A percentile compares a stretch with the other conserved stretches of the same genome.
Conservation (phyloP, 2,113 vertebrate species). For the Tragelaphus strepsiceros region DNA sequence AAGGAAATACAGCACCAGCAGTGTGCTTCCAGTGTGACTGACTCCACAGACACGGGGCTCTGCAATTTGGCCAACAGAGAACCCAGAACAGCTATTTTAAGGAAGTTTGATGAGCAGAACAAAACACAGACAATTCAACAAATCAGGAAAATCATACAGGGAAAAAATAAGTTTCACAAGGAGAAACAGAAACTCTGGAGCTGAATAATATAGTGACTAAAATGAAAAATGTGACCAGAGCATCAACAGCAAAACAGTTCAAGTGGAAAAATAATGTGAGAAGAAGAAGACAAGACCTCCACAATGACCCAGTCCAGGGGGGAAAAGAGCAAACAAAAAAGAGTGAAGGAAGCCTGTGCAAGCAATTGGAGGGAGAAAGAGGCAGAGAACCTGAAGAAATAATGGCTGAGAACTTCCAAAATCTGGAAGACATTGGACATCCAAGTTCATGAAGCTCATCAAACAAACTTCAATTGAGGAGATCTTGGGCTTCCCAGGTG, state of each 20-base stretch:
- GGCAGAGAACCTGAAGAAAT: not conserved
- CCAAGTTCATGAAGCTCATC: not conserved
- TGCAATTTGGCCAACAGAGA: not conserved
- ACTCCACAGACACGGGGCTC: not conserved
- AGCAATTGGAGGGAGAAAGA: not conserved
- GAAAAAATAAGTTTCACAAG: not conserved
- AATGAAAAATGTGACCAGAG: not conserved
- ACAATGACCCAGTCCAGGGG: fast-evolving
- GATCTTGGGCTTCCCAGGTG: not conserved
- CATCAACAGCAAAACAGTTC: not conserved
- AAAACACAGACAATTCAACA: not conserved
- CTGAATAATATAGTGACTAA: not conserved
- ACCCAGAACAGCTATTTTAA: not conserved
- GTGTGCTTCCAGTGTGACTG: fast-evolving
- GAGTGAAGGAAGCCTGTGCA: not conserved
- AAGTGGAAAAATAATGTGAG: not conserved
- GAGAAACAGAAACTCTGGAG: not conserved
- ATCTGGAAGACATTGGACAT: not conserved
- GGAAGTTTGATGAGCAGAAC: not conserved
- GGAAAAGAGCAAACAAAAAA: fast-evolving
- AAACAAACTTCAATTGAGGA: not conserved
- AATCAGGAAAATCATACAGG: not conserved
- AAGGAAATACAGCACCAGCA: not conserved
- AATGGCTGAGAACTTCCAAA: not conserved
- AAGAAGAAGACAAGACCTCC: not conserved